phyloP scores from a whole-genome alignment of 2,797 vertebrate genomes.

The Threskiornis aethiopicus region DNA sequence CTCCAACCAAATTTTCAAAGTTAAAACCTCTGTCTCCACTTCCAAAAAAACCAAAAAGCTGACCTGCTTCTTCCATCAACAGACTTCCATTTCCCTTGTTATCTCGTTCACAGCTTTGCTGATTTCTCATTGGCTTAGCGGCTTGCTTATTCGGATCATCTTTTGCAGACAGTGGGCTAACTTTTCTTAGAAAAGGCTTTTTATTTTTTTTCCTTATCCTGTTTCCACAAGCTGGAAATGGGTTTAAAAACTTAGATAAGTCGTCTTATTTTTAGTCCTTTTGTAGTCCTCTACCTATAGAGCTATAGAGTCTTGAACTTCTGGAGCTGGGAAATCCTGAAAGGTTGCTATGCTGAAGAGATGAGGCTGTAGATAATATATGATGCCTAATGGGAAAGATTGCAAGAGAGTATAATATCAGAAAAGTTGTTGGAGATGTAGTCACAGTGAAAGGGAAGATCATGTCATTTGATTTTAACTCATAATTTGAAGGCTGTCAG shows the following conservation, averaged over 20 bases:
- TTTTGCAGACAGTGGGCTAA: neutral
- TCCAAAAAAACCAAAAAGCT: neutral
- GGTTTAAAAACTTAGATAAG: neutral
- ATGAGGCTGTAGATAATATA: neutral
- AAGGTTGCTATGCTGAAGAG: neutral
- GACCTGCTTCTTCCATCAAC: neutral
- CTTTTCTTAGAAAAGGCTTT: neutral
- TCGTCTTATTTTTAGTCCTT: neutral
- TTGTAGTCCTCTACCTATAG: neutral
- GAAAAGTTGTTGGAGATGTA: neutral
- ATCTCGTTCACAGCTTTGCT: neutral
- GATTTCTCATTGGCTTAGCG: neutral
- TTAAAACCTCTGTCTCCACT: neutral
- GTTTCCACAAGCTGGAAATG: neutral
- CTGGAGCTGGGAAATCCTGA: neutral
- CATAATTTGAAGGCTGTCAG: neutral
- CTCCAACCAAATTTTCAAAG: neutral
- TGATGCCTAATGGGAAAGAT: neutral
- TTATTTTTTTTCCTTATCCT: neutral
- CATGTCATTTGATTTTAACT: neutral
- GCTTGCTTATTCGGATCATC: neutral
- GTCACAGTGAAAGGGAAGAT: neutral
- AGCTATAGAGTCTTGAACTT: neutral
- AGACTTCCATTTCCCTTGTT: neutral
- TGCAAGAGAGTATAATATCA: neutral